Percentiles rank a stretch among this genome's conserved stretches.
Conservation (phyloP, 37 sponge, comb jelly and placozoan genomes). For the Aphrocallistes beatrix region DNA sequence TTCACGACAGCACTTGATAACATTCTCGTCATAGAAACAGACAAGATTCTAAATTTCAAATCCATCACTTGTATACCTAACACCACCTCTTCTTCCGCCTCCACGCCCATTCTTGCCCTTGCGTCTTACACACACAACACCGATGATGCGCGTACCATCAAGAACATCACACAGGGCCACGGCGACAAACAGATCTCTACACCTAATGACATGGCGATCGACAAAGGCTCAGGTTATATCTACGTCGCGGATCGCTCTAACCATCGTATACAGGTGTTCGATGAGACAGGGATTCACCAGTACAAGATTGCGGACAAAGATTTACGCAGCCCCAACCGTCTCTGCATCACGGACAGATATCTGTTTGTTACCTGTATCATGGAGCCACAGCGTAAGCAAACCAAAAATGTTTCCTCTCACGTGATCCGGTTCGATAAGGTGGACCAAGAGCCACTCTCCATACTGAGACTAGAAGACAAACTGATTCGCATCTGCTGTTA, state of each 20-base stretch:
- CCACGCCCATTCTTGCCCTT: not conserved
- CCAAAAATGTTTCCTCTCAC: not conserved
- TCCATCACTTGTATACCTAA: not conserved
- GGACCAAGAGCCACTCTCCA: not conserved
- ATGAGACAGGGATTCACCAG: not conserved
- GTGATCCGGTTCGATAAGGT: not conserved
- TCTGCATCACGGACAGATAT: not conserved
- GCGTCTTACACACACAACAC: not conserved
- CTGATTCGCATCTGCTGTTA: not conserved
- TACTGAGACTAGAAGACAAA: not conserved
- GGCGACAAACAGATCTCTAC: not conserved
- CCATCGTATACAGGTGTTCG: not conserved
- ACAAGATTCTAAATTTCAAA: not conserved
- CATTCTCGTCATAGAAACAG: not conserved
- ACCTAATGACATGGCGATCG: constrained; percentile 2
- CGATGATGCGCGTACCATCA: not conserved
- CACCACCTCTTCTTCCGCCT: not conserved
- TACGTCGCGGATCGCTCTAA: not conserved
- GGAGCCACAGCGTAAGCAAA: not conserved
- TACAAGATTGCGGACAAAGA: not conserved
- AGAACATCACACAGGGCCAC: not conserved
- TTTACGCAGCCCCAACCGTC: not conserved
- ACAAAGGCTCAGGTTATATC: not conserved
- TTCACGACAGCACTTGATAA: not conserved
- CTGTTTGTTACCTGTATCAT: not conserved